Percentiles rank a stretch among this genome's conserved stretches.
phyloP scores from a whole-genome alignment of 2,797 vertebrate genomes.

The Dicrostonyx torquatus region DNA sequence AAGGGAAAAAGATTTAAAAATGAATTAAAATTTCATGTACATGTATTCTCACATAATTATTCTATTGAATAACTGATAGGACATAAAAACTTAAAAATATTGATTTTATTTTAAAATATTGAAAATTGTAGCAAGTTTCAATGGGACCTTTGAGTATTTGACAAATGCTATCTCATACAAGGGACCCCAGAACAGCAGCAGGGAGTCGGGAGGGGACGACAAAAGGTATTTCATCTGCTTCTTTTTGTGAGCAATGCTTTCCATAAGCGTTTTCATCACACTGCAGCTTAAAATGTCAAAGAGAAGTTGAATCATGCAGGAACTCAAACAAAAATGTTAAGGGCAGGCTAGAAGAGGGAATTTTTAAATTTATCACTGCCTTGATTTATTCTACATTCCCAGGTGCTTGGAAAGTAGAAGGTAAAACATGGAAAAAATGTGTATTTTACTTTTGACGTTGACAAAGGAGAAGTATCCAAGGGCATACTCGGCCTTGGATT shows the following conservation, averaged over 20 bases:
- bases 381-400: background rate
- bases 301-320: conserved; percentile 6
- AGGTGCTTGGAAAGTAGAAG: background rate
- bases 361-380: background rate
- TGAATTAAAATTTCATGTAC: background rate
- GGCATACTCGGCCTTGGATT: background rate
- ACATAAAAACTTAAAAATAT: background rate
- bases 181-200: background rate
- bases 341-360: background rate
- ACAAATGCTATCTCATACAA: background rate
- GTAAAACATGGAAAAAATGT: background rate
- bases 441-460: background rate
- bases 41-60: background rate
- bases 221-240: background rate
- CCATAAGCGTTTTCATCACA: background rate
- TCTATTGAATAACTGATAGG: background rate
- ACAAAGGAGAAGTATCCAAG: background rate
- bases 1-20: background rate
- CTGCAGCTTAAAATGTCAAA: conserved; percentile 24
- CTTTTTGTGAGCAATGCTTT: background rate
- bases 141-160: background rate
- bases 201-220: background rate
- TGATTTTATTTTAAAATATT: background rate
- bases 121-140: background rate
- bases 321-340: conserved; percentile 28